Evolutionary conservation across 2,797 vertebrate species (phyloP), one percentile per base, ranked within the genome.

Genomic region (Anguilla anguilla): DNA sequence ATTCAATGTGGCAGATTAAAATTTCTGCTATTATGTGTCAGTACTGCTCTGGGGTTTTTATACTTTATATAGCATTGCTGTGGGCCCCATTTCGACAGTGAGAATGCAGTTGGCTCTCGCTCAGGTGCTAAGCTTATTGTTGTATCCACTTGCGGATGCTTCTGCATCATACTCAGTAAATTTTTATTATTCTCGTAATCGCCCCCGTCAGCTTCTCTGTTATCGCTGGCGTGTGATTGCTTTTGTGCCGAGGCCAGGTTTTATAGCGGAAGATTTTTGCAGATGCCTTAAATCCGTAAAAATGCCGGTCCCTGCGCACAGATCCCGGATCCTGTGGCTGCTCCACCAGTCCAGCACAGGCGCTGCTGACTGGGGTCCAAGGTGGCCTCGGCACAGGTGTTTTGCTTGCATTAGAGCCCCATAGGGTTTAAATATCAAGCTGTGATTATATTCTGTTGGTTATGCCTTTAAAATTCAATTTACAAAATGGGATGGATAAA

Each of bases 121-220:
- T 22, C 74, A 35, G 72, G 35, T 7, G 13, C 35, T 35, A 69
- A 69, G n/a, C 64, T 69, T 28, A 69, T 69, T 69, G 64, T 69
- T 69, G 64, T 69, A 28, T 69, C 64, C 25, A 69, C 64, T 69
- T 69, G 64, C n/a, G 19, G 64, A 28, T 28, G 25, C 64, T n/a
- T 69, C 64, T 28, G 64, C 25, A 28, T 28, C 25, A 69, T 67
- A 28, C 64, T 28, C 64, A 25, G 13, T 67, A 69, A 28, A 28
- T 69, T 69, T 69, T 67, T 67, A 67, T 67, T 28, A 69, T 69
- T n/a, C 64, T 69, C 64, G 28, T 69, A 69, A 69, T 69, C 25
- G 25, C 25, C 25, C 64, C 69, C 35, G 69, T 74, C 69, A 74
- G 28, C 28, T 15, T 0, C 5, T 31, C 10, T 46, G 74, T 39